These are phyloP conservation scores for Calcarius lapponicus DNA, from an alignment of 2,797 vertebrate genomes.

Conservation along the genomic window DNA sequence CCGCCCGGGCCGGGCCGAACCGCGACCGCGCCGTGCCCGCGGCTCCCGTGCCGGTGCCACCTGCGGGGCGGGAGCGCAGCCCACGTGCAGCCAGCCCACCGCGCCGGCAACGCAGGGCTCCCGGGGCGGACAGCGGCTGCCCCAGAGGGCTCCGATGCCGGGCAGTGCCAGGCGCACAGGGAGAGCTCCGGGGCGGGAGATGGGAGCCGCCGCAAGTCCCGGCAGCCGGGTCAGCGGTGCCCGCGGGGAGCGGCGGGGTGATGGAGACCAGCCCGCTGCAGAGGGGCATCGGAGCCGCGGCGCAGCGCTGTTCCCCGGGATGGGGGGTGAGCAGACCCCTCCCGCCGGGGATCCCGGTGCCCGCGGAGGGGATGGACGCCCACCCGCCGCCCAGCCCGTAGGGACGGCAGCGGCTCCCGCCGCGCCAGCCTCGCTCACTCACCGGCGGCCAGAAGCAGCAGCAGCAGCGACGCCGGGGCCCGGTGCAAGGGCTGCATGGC, in stretches of 20 bases:
- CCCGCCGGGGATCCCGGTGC: not conserved
- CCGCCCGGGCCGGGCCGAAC: not conserved
- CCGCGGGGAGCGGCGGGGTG: not conserved
- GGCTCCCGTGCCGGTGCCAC: not conserved
- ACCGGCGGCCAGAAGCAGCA: conserved; percentile 22
- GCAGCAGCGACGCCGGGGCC: conserved; percentile 18
- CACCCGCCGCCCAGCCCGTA: not conserved
- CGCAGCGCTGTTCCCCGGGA: not conserved
- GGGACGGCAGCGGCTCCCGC: not conserved
- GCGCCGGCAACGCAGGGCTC: not conserved
- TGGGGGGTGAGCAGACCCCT: not conserved
- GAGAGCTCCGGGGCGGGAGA: not conserved
- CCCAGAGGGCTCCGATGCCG: not conserved
- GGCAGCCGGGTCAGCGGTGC: not conserved
- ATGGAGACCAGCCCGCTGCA: not conserved
- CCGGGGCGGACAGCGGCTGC: no score
- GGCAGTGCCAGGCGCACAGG: not conserved
- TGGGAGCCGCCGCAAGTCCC: not conserved
- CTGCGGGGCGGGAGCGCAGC: no score
- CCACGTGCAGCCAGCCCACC: not conserved
- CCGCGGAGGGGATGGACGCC: not conserved
- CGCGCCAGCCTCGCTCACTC: conserved; percentile 13
- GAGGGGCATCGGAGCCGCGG: accelerated
- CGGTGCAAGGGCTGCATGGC: conserved; percentile 52
- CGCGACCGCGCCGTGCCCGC: not conserved